phyloP scores from a whole-genome alignment of 2,888 invertebrate genomes.

The Rhopalosiphum nymphaeae region DNA sequence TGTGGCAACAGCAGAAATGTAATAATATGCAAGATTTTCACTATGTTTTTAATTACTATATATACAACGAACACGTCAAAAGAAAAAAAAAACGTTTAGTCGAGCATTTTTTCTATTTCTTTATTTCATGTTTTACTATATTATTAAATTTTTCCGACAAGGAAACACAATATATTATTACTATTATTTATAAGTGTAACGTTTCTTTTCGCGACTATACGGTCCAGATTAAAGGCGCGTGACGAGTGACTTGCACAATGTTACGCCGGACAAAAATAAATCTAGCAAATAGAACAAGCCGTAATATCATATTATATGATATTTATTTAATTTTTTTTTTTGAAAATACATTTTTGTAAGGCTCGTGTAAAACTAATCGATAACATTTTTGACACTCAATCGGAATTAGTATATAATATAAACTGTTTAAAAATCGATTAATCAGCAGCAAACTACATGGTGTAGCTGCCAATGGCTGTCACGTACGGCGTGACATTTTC shows the following conservation, averaged over 20 bases:
- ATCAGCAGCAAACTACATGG: conserved; percentile 1
- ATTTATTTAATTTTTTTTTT: conserved; percentile 38
- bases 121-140: background rate
- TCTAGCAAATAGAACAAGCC: conserved; percentile 41
- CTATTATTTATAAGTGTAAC: conserved; percentile 34
- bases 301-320: conserved; percentile 31
- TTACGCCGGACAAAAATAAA: conserved; percentile 56
- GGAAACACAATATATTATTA: conserved; percentile 19
- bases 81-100: conserved; percentile 20
- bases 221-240: conserved; percentile 50
- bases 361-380: conserved; percentile 54
- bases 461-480: conserved; percentile 7
- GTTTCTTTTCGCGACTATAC: conserved; percentile 48
- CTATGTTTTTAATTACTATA: conserved; percentile 20
- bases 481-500: conserved; percentile 40
- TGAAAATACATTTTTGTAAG: conserved; percentile 28
- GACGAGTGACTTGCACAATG: conserved; percentile 64
- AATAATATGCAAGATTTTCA: conserved; percentile 29
- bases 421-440: conserved; percentile 52
- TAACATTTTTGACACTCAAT: conserved; percentile 20
- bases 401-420: conserved; percentile 6
- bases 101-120: background rate
- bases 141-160: background rate
- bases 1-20: background rate
- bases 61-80: background rate